Evolutionary conservation across 2,888 invertebrate species (phyloP), one percentile per base, ranked within the genome.

Genomic region (Parnassius smintheus): DNA sequence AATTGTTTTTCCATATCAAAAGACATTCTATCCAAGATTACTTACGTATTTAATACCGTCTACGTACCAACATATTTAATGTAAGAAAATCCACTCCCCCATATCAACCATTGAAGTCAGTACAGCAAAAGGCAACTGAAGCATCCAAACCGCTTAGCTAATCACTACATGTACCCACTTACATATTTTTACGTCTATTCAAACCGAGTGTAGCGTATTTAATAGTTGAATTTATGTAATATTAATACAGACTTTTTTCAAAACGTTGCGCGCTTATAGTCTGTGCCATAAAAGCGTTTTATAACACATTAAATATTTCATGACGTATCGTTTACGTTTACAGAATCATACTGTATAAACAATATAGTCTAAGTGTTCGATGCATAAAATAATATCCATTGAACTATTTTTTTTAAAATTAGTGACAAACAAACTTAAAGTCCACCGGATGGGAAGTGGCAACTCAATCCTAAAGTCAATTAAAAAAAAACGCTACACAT

Each of bases 221-320:
- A 54, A 60, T 60, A 49, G 18, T 25, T 41, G 11, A 44, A 58
- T 59, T 59, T 46, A 56, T 45, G 25, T 56, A 44, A 55, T 61
- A 44, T 11, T 49, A 60, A 45, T 46, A 55, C 48, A 49, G 49
- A 49, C 11, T 42, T 49, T 12, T 22, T 61, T 56, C 50, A 45
- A 61, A 56, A n/a, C 25, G 51, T 55, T 44, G 56, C 11, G 61
- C 11, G 45, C 59, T 53, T 45, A 46, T 35, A 52, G 46, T 18
- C 35, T 44, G 2, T 18, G 50, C 42, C n/a, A 13, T 61, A 45
- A 61, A 59, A 56, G 13, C n/a, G 35, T 48, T 61, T 57, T 56
- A 61, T 52, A 61, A 22, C 56, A n/a, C 45, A 53, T 53, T 57
- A 45, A 56, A 56, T 61, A 56, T 61, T 61, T 51, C 18, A 56